Conservation (phyloP, 2,113 vertebrate genomes). For the Microtus montanus region DNA sequence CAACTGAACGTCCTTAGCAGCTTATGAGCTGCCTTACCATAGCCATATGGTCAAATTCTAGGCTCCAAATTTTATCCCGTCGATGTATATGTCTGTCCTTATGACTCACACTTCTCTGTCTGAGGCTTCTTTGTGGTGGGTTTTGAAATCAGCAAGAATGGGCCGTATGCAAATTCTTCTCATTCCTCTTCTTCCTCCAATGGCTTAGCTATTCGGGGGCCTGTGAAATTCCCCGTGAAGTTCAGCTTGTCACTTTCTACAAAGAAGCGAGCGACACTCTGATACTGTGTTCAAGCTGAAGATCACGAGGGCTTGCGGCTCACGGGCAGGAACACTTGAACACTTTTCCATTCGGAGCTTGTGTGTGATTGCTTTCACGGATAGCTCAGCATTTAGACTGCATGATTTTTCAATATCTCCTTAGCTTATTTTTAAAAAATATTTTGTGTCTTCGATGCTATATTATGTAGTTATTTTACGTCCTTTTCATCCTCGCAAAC, state of each 20-base stretch:
- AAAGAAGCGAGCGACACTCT: neutral
- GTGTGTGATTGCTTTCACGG: neutral
- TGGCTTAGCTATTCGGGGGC: neutral
- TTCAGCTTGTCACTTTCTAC: neutral
- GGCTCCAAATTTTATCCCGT: slow-evolving; percentile 17
- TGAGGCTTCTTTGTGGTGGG: neutral
- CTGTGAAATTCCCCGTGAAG: neutral
- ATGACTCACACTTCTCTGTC: neutral
- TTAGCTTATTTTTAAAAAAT: neutral
- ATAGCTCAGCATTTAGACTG: slow-evolving; percentile 17
- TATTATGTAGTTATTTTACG: neutral
- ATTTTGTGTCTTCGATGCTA: neutral
- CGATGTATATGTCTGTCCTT: neutral
- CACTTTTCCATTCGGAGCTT: neutral
- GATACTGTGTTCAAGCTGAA: neutral
- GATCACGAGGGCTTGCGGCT: neutral
- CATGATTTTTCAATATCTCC: neutral
- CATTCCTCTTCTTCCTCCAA: neutral
- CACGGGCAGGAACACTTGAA: neutral
- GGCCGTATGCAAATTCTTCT: neutral
- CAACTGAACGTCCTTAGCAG: neutral
- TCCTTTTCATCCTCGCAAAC: neutral
- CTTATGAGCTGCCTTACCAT: neutral
- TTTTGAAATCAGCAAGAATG: slow-evolving; percentile 43
- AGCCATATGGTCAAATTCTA: neutral